phyloP scores from a whole-genome alignment of 2,888 invertebrate species.

The Chaetogeoica ovagalla region DNA sequence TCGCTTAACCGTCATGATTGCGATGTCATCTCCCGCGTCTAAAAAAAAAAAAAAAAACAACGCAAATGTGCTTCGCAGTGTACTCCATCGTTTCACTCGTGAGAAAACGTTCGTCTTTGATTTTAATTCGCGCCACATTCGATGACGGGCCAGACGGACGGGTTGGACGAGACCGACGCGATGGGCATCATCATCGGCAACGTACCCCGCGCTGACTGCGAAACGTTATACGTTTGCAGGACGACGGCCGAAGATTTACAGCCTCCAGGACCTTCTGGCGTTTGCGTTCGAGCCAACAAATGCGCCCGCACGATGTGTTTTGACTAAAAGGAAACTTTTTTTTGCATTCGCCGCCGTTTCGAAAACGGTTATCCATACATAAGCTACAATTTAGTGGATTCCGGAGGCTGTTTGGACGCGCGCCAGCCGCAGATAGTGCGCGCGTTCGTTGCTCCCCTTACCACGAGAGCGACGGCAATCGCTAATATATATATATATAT shows the following conservation, averaged over 20 bases:
- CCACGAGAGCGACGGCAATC: background rate
- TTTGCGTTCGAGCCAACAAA: conserved; percentile 50
- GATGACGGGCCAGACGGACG: too few species aligned
- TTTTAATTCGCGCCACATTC: too few species aligned
- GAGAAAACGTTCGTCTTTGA: too few species aligned
- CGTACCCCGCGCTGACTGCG: conserved; percentile 13
- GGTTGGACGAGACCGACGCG: too few species aligned
- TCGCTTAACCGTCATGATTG: too few species aligned
- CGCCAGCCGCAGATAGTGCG: conserved; percentile 40
- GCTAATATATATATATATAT: conserved; percentile 4
- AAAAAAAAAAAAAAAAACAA: too few species aligned
- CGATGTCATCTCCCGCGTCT: too few species aligned
- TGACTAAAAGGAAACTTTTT: conserved; percentile 53
- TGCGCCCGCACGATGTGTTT: conserved; percentile 31
- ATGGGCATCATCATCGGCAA: background rate
- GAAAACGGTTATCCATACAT: conserved; percentile 48
- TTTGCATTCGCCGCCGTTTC: conserved; percentile 49
- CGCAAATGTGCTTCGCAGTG: too few species aligned
- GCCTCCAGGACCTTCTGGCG: conserved; percentile 36
- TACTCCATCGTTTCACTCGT: too few species aligned
- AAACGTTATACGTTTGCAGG: conserved; percentile 31
- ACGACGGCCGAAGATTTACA: conserved; percentile 45
- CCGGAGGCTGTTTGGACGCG: conserved; percentile 22
- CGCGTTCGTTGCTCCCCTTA: background rate
- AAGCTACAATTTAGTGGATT: conserved; percentile 51